Conservation (phyloP, 2,113 vertebrate genomes). For the Apodemus sylvaticus region DNA sequence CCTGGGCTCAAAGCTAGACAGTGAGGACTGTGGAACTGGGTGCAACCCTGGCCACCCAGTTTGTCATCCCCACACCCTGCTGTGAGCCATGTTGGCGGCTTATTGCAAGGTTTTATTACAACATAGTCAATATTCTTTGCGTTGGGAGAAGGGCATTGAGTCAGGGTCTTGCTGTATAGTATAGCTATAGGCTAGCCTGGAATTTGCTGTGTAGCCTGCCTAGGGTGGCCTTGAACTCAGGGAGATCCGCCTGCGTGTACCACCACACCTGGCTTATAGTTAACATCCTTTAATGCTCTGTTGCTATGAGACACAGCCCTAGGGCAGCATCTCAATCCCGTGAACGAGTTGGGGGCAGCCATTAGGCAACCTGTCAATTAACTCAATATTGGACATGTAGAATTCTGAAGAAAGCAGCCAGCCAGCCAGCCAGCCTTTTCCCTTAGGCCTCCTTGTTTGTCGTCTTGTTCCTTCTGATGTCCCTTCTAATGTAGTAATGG, state of each 20-base stretch:
- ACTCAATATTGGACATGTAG: neutral
- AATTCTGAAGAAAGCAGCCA: neutral
- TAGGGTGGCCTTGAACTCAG: neutral
- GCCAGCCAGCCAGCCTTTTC: too few species aligned
- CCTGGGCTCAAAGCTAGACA: fast-evolving
- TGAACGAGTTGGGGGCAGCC: neutral
- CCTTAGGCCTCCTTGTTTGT: neutral
- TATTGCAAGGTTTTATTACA: neutral
- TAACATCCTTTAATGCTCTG: neutral
- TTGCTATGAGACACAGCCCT: neutral
- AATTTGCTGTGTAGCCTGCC: neutral
- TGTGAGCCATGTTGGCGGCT: neutral
- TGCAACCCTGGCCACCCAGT: neutral
- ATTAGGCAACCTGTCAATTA: neutral
- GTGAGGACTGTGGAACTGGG: neutral
- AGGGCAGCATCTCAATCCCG: neutral
- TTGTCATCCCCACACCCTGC: neutral
- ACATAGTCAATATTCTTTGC: neutral
- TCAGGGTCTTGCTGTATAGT: neutral
- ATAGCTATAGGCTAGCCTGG: neutral
- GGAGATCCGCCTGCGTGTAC: neutral
- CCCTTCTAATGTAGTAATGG: neutral
- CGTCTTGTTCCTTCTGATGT: neutral
- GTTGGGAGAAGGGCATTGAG: neutral
- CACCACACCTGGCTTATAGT: neutral